Evolutionary conservation across 2,888 invertebrate species (phyloP).

Genomic region (Ramazzottius varieornatus): DNA sequence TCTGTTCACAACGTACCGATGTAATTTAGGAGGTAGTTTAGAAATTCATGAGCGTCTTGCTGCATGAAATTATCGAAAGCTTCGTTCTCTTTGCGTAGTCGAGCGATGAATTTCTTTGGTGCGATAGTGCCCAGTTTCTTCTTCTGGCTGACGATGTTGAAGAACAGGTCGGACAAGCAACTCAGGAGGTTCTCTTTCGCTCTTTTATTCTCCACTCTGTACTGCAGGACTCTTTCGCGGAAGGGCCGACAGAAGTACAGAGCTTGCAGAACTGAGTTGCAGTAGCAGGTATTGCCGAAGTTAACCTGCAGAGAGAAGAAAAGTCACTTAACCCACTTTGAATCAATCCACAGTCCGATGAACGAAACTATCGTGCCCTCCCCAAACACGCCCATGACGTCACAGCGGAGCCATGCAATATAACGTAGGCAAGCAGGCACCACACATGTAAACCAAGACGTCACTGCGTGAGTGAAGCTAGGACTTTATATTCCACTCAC

Average conservation of each 20-base stretch:
- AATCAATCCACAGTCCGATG: not conserved
- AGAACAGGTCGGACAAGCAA: constrained; percentile 91
- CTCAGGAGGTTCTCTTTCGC: constrained; percentile 89
- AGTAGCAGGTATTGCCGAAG: constrained; percentile 99
- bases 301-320: constrained; percentile 14
- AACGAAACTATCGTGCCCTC: too few species aligned
- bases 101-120: constrained; percentile 95
- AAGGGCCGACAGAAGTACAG: constrained; percentile 97
- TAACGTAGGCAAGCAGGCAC: too few species aligned
- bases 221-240: constrained; percentile 87
- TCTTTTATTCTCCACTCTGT: constrained; percentile 78
- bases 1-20: too few species aligned
- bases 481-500: constrained; percentile 43
- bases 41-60: constrained; percentile 98
- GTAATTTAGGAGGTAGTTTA: constrained; percentile 93
- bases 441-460: not conserved
- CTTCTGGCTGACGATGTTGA: constrained; percentile 98
- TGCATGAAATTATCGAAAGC: constrained; percentile 99
- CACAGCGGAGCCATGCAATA: too few species aligned
- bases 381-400: too few species aligned
- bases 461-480: not conserved
- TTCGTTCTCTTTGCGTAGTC: constrained; percentile 92
- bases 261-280: constrained; percentile 96
- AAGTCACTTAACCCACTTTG: not conserved
- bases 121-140: constrained; percentile 95